Conservation (phyloP, 2,888 invertebrate genomes). For the Rotaria macrura region DNA sequence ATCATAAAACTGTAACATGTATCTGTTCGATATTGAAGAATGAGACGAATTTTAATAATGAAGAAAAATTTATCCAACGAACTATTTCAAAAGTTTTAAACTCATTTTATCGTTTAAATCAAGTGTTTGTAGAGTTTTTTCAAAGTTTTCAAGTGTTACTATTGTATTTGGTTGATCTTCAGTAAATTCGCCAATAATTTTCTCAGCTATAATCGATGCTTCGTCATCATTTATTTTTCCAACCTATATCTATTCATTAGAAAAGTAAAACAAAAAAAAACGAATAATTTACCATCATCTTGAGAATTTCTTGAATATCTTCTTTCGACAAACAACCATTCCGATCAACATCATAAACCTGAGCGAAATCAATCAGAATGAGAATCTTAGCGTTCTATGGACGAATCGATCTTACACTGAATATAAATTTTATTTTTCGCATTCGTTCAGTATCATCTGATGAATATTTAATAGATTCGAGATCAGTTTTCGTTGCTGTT, state of each 20-base stretch:
- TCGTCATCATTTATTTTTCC: slow-evolving; percentile 11
- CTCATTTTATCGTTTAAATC: slow-evolving; percentile 18
- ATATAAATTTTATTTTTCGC: background rate
- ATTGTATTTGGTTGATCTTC: background rate
- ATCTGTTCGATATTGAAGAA: no score
- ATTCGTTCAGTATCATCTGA: background rate
- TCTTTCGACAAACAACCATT: background rate
- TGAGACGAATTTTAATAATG: no score
- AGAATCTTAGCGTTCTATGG: no score
- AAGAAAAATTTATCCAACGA: no score
- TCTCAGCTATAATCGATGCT: slow-evolving; percentile 15
- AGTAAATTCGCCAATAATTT: slow-evolving; percentile 1
- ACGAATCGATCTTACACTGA: background rate
- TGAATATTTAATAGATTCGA: background rate
- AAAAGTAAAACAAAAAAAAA: background rate
- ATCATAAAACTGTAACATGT: background rate
- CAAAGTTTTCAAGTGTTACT: background rate
- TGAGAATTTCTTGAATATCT: background rate
- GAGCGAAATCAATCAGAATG: background rate
- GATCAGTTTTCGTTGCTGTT: background rate
- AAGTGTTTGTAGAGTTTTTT: background rate
- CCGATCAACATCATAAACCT: slow-evolving; percentile 14
- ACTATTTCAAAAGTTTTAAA: slow-evolving; percentile 9
- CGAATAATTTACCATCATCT: slow-evolving; percentile 5
- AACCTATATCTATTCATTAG: background rate